These are phyloP conservation scores for Fragariocoptes setiger DNA, from an alignment of 1,140 invertebrate species.

Conservation along the genomic window DNA sequence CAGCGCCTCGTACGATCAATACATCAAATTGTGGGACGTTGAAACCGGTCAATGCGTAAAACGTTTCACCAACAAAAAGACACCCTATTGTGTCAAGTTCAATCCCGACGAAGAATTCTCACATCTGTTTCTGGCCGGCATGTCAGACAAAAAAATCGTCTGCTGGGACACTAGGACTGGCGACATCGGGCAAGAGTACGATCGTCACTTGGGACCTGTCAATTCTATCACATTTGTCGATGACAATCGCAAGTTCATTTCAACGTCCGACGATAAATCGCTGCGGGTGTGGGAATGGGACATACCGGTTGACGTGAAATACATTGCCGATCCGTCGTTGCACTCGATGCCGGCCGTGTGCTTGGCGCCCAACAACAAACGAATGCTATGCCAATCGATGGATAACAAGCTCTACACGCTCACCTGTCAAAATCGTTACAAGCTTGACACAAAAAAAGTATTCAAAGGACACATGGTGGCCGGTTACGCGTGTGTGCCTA, in stretches of 20 bases:
- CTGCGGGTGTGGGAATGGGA: slow-evolving; percentile 99
- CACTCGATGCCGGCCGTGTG: slow-evolving; percentile 94
- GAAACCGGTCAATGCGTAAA: slow-evolving; percentile 71
- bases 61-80: slow-evolving; percentile 73
- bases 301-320: slow-evolving; percentile 98
- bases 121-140: slow-evolving; percentile 86
- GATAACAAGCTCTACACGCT: slow-evolving; percentile 98
- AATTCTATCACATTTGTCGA: slow-evolving; percentile 98
- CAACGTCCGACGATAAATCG: slow-evolving; percentile 83
- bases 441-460: slow-evolving; percentile 84
- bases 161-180: slow-evolving; percentile 85
- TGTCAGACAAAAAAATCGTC: slow-evolving; percentile 94
- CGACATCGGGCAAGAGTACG: slow-evolving; percentile 92
- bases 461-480: slow-evolving; percentile 97
- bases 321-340: slow-evolving; percentile 97
- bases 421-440: slow-evolving; percentile 79
- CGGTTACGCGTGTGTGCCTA: slow-evolving; percentile 82
- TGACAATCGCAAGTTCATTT: slow-evolving; percentile 83
- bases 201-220: slow-evolving; percentile 86
- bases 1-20: slow-evolving; percentile 52
- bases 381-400: slow-evolving; percentile 95
- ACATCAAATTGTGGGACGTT: slow-evolving; percentile 95
- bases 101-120: slow-evolving; percentile 90
- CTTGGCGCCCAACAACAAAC: slow-evolving; percentile 79
- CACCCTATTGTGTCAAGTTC: slow-evolving; percentile 90